Percentiles rank a stretch among this genome's conserved stretches.
phyloP scores from a whole-genome alignment of 92 coral and sea anemone species.

The Scolanthus callimorphus region DNA sequence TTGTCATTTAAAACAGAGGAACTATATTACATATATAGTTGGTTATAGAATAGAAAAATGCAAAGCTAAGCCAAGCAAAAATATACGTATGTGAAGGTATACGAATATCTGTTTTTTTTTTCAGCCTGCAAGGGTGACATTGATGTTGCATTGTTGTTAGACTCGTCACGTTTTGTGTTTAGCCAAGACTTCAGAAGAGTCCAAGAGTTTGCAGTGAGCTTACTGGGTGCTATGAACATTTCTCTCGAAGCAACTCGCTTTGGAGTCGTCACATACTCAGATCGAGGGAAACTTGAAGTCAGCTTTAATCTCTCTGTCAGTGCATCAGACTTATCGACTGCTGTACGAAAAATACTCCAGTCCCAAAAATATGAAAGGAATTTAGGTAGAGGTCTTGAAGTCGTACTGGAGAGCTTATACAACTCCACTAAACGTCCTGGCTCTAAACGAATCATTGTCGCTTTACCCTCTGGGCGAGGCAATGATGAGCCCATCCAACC shows the following conservation, averaged over 20 bases:
- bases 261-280: background rate
- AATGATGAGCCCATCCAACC: background rate
- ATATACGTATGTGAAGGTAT: no score
- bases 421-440: background rate
- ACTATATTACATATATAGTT: no score
- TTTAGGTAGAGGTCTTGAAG: background rate
- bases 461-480: background rate
- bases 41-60: no score
- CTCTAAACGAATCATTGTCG: background rate
- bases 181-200: background rate
- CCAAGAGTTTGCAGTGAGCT: background rate
- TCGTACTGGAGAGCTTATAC: background rate
- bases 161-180: background rate
- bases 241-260: background rate
- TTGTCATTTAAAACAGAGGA: no score
- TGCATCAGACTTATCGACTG: background rate
- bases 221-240: background rate
- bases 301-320: background rate
- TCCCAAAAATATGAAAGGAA: background rate
- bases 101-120: background rate
- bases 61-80: no score
- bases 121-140: conserved; percentile 3
- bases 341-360: background rate
- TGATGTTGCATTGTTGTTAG: background rate
- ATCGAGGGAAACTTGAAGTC: background rate